Evolutionary conservation across 2,113 vertebrate species (phyloP).

Genomic region (Stomatorhinus ivindoensis): DNA sequence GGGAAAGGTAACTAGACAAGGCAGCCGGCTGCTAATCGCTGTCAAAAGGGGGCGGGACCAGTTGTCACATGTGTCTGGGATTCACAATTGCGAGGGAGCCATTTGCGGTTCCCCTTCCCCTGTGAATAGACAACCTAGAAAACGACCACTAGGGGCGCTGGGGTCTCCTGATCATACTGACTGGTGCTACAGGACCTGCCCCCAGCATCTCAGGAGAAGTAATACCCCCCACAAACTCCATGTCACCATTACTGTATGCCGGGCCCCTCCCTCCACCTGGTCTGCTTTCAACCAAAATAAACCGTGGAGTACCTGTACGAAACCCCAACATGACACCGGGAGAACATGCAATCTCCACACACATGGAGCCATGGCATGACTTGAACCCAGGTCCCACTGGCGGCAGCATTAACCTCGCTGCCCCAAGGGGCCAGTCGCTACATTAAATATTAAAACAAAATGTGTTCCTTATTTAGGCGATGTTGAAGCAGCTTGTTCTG

Average conservation of each 20-base stretch:
- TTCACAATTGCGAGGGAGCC: not conserved
- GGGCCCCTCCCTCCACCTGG: not conserved
- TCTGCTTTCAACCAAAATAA: too few species aligned
- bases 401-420: not conserved
- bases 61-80: not conserved
- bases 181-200: not conserved
- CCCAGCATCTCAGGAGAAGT: not conserved
- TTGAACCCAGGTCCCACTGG: not conserved
- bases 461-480: too few species aligned
- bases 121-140: not conserved
- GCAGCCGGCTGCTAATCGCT: not conserved
- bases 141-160: not conserved
- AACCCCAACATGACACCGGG: not conserved
- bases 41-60: not conserved
- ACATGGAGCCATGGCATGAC: not conserved
- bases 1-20: not conserved
- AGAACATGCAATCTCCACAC: not conserved
- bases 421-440: not conserved
- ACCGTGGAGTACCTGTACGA: not conserved
- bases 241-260: not conserved
- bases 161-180: not conserved
- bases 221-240: not conserved
- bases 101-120: not conserved
- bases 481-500: not conserved
- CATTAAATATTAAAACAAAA: not conserved